Base-by-base conservation (phyloP, 1,140 invertebrate species). In the Bombus picipes region DNA sequence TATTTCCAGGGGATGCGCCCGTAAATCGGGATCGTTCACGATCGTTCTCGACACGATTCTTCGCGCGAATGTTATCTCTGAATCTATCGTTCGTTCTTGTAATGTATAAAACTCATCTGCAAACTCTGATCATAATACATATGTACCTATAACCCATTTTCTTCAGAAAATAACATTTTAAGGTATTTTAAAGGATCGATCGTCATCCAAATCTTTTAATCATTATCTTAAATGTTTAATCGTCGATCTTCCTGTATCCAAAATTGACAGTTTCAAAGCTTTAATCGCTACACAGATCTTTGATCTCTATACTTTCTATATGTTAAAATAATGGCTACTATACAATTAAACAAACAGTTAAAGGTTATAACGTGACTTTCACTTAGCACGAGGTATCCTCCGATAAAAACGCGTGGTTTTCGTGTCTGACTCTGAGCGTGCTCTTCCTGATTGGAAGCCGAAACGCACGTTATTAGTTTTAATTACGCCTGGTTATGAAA, bases 311-410 rank as follows among this genome's bases (percentile, higher is more conserved):
- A 41, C 8, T 47, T 43, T 41, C 39, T 37, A 72, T 13, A 12
- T 10, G 12, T 41, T n/a, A 37, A 22, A 25, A 37, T 18, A 34
- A 68, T 37, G 6, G 15, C 18, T 37, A 28, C 34, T 66, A 47
- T 41, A 79, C 76, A 87, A 57, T 72, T 71, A 72, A 57, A 68
- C 47, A 65, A 83, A 68, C 77, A 72, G 81, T 90, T 74, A 89
- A 89, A 90, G 84, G 71, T 72, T 89, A 32, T 81, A 62, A 41
- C 68, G 73, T 32, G 85, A 85, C 88, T 90, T 87, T 89, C 88
- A 89, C 88, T 65, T 72, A 65, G 15, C 25, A 65, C 15, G 28
- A 9, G 12, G 32, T 10, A 18, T 53, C 4, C 9, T 53, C 18
- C 15, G 34, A 25, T 12, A 13, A 59, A 28, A 76, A 76, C 5